A percentile compares a stretch with the other conserved stretches of the same genome.
phyloP scores from a whole-genome alignment of 2,888 invertebrate species.

The Pilophorus perplexus region DNA sequence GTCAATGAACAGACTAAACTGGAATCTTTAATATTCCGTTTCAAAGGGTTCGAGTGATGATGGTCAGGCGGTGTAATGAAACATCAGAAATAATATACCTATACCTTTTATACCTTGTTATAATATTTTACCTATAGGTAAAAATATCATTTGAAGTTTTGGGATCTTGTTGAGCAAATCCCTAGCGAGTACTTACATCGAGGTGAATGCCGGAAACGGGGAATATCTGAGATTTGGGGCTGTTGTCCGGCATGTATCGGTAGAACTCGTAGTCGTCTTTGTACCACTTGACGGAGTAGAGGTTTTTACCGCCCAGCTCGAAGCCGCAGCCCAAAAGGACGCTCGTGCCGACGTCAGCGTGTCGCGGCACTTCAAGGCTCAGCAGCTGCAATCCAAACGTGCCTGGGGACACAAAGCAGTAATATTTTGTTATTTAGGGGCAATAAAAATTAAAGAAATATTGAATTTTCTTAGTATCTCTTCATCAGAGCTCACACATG shows the following conservation, averaged over 20 bases:
- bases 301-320: conserved; percentile 46
- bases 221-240: conserved; percentile 48
- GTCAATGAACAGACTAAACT: no score
- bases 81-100: no score
- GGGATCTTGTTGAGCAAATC: no score
- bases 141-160: not conserved
- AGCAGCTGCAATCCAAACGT: conserved; percentile 46
- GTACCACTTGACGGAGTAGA: conserved; percentile 51
- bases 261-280: conserved; percentile 50
- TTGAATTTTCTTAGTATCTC: no score
- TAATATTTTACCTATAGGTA: no score
- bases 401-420: conserved; percentile 5
- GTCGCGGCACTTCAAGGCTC: conserved; percentile 47
- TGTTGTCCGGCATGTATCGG: conserved; percentile 49
- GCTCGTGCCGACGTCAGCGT: conserved; percentile 48
- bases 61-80: no score
- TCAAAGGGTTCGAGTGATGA: no score
- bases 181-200: conserved; percentile 47
- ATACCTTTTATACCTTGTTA: no score
- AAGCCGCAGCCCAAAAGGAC: conserved; percentile 49
- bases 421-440: no score
- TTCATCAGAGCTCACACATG: no score
- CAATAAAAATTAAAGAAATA: no score
- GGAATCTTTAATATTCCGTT: no score
- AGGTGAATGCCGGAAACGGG: conserved; percentile 48